phyloP scores from a whole-genome alignment of 1,140 invertebrate species.

The Centruroides vittatus region DNA sequence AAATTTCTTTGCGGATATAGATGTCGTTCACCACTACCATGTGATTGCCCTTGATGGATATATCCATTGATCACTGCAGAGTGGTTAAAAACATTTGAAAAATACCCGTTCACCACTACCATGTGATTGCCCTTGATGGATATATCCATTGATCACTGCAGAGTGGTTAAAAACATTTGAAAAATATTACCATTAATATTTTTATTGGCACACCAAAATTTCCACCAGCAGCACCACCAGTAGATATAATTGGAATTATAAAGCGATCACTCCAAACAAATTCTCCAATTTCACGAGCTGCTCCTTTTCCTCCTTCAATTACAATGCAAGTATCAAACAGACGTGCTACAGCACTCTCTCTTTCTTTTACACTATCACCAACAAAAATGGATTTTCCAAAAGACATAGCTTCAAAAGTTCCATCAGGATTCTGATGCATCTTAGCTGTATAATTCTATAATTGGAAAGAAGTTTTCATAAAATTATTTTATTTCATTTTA shows the following conservation, averaged over 20 bases:
- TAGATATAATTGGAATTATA: conserved; percentile 27
- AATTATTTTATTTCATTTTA: background rate
- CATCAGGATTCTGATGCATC: conserved; percentile 25
- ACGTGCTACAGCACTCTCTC: conserved; percentile 26
- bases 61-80: too few relatives aligned
- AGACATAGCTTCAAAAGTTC: conserved; percentile 23
- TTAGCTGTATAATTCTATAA: conserved; percentile 14
- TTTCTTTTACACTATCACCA: conserved; percentile 27
- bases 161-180: background rate
- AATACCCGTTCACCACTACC: too few relatives aligned
- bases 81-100: too few relatives aligned
- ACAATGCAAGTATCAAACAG: conserved; percentile 29
- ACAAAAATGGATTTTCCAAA: conserved; percentile 29
- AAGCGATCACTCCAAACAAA: conserved; percentile 31
- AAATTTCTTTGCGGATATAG: too few relatives aligned
- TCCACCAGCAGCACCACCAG: conserved; percentile 27
- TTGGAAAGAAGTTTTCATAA: background rate
- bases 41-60: too few relatives aligned
- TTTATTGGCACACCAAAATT: conserved; percentile 25
- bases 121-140: too few relatives aligned
- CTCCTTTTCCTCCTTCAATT: conserved; percentile 26
- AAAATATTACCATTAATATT: conserved; percentile 23
- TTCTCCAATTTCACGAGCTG: conserved; percentile 28
- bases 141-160: too few relatives aligned
- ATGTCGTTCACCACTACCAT: too few relatives aligned